phyloP scores from a whole-genome alignment of 2,888 invertebrate genomes.

The Apodemia duryi region DNA sequence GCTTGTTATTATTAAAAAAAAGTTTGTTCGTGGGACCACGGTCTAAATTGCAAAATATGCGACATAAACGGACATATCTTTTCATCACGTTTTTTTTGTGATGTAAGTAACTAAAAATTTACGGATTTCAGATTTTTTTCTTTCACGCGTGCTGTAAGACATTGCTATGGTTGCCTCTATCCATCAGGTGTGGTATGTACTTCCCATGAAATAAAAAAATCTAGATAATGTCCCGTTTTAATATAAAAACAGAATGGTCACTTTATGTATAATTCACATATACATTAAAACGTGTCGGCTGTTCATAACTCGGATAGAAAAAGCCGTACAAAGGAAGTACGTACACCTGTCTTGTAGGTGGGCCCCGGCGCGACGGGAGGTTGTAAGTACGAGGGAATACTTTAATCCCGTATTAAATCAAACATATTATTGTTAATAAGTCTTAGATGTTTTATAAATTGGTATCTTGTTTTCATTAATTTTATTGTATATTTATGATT shows the following conservation, averaged over 20 bases:
- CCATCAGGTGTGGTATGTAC: too few species aligned
- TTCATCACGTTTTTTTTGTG: too few species aligned
- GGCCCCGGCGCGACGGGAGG: constrained; percentile 25
- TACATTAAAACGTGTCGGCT: constrained; percentile 4
- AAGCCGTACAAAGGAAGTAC: constrained; percentile 21
- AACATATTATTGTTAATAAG: constrained; percentile 1
- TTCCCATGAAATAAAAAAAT: too few species aligned
- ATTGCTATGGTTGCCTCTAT: too few species aligned
- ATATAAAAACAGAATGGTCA: background rate
- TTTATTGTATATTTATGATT: too few species aligned
- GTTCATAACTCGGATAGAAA: constrained; percentile 4
- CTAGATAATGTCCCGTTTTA: background rate
- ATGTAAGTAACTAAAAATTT: too few species aligned
- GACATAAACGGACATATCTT: too few species aligned
- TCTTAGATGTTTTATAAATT: constrained; percentile 1
- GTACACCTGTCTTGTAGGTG: constrained; percentile 27
- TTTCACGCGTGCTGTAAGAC: too few species aligned
- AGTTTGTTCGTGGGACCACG: too few species aligned
- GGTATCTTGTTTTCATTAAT: background rate
- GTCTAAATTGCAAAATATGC: too few species aligned
- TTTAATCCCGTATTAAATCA: constrained; percentile 13
- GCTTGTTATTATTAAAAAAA: too few species aligned
- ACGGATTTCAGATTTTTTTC: too few species aligned
- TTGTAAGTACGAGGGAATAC: constrained; percentile 23
- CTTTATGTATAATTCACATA: background rate